Percentiles rank a stretch among this genome's conserved stretches.
These are phyloP conservation scores for Volucella inanis DNA, from an alignment of 2,888 invertebrate species.

Conservation along the genomic window DNA sequence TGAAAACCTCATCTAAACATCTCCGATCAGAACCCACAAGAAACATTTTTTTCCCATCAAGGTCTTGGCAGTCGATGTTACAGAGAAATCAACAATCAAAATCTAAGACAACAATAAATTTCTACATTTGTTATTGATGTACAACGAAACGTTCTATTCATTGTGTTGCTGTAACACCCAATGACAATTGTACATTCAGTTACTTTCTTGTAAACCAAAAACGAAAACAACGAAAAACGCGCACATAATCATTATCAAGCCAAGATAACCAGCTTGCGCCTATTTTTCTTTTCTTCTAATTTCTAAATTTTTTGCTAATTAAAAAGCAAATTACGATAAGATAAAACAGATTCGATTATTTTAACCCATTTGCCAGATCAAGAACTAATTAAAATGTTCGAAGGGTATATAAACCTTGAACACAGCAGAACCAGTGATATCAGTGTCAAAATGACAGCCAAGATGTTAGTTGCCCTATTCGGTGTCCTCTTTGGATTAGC, in stretches of 20 bases:
- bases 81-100: not conserved
- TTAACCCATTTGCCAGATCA: slow-evolving; percentile 8
- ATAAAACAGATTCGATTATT: slow-evolving; percentile 47
- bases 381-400: not conserved
- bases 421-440: not conserved
- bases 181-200: not conserved
- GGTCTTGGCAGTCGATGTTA: not conserved
- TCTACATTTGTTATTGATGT: not conserved
- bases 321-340: not conserved
- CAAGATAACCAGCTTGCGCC: not conserved
- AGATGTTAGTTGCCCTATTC: slow-evolving; percentile 18
- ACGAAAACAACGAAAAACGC: not conserved
- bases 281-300: slow-evolving; percentile 3
- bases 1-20: too few species aligned
- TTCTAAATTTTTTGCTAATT: not conserved
- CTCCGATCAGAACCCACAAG: not conserved
- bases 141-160: not conserved
- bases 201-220: not conserved
- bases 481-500: slow-evolving; percentile 31
- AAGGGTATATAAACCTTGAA: slow-evolving; percentile 25
- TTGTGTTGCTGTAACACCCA: not conserved
- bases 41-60: not conserved
- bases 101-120: not conserved
- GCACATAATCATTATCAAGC: not conserved
- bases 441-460: slow-evolving; percentile 39